Conservation (phyloP, 1,140 invertebrate genomes). For the Bombus confusus region DNA sequence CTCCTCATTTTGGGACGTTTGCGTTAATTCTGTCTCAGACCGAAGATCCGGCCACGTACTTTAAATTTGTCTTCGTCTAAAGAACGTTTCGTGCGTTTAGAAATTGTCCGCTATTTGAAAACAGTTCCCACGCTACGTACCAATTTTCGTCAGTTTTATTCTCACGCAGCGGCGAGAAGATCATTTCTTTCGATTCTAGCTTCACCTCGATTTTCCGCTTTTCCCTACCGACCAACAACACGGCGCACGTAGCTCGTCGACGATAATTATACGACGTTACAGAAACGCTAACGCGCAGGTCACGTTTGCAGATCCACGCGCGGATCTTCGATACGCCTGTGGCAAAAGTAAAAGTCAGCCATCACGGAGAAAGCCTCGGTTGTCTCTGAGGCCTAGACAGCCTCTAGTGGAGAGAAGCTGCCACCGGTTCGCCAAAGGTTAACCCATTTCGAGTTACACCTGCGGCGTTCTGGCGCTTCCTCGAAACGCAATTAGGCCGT, state of each 20-base stretch:
- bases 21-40: no score
- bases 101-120: no score
- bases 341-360: constrained; percentile 82
- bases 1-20: rapidly evolving
- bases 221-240: not conserved
- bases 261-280: not conserved
- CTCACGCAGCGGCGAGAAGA: no score
- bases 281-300: not conserved
- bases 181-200: not conserved
- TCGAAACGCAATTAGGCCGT: constrained; percentile 24
- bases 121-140: no score
- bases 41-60: no score
- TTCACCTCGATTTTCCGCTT: not conserved
- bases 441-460: constrained; percentile 14
- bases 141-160: not conserved
- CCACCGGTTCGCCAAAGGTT: constrained; percentile 15
- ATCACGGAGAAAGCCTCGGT: constrained; percentile 75
- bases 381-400: constrained; percentile 9
- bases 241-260: not conserved
- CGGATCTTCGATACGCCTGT: constrained; percentile 70
- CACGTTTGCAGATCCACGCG: not conserved
- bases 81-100: no score
- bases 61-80: no score
- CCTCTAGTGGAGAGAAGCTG: constrained; percentile 3
- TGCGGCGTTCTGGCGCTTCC: not conserved